Evolutionary conservation across 2,113 vertebrate genomes (phyloP).

Genomic region (Chaetorhynchus papuensis): DNA sequence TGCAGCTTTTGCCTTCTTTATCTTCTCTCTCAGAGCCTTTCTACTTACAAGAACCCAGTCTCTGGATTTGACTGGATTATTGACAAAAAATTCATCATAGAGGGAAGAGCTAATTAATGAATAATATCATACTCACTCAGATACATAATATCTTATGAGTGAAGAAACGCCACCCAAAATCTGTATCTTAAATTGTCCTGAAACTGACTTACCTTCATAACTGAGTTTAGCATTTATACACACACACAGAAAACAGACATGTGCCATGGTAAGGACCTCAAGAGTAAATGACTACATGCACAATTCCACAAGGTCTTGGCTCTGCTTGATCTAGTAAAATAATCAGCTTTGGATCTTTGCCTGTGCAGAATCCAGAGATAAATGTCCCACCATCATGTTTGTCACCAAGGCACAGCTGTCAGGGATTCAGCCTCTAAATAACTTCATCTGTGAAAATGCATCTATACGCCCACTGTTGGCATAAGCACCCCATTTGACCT

Average conservation of each 20-base stretch:
- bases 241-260: not conserved
- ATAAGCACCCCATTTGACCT: not conserved
- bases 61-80: not conserved
- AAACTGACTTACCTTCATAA: not conserved
- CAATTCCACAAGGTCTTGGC: not conserved
- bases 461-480: not conserved
- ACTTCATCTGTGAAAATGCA: not conserved
- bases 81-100: not conserved
- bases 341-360: constrained; percentile 3
- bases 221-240: not conserved
- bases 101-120: not conserved
- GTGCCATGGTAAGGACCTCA: rapidly evolving
- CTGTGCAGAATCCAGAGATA: not conserved
- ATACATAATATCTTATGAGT: not conserved
- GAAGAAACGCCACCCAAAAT: not conserved
- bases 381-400: not conserved
- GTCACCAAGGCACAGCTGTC: not conserved
- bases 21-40: not conserved
- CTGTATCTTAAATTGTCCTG: not conserved
- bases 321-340: not conserved
- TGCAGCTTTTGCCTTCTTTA: not conserved
- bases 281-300: not conserved
- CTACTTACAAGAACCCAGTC: not conserved
- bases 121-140: not conserved
- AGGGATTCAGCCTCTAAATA: not conserved